These are phyloP conservation scores for Byasa hedistus DNA, from an alignment of 2,888 invertebrate genomes.

Conservation along the genomic window DNA sequence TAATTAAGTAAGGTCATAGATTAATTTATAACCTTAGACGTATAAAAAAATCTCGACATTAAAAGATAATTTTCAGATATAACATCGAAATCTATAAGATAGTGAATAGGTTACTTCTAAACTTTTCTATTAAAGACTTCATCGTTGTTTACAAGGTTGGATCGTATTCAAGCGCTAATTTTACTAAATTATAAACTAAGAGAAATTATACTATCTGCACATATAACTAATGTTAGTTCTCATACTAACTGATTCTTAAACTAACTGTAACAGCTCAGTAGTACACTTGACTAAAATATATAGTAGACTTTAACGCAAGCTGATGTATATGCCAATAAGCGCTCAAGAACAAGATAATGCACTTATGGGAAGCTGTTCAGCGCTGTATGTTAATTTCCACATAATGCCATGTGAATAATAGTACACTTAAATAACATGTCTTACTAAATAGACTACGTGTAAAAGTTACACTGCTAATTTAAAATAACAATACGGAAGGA, in stretches of 20 bases:
- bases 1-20: no score
- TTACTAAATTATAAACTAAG: no score
- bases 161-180: no score
- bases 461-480: not conserved
- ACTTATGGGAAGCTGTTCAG: constrained; percentile 27
- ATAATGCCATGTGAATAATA: constrained; percentile 14
- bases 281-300: constrained; percentile 2
- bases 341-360: constrained; percentile 28
- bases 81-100: no score
- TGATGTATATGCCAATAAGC: constrained; percentile 25
- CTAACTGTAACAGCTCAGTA: not conserved
- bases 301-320: constrained; percentile 6
- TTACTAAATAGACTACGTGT: not conserved
- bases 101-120: no score
- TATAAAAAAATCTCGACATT: no score
- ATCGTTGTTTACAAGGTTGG: no score
- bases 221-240: no score
- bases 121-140: no score
- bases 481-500: not conserved
- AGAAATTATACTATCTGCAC: no score
- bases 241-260: not conserved
- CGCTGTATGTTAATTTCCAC: constrained; percentile 24
- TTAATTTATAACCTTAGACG: no score
- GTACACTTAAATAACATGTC: constrained; percentile 12
- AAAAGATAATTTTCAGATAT: no score